Evolutionary conservation across 1,140 invertebrate genomes (phyloP).

Genomic region (Agrilus planipennis): DNA sequence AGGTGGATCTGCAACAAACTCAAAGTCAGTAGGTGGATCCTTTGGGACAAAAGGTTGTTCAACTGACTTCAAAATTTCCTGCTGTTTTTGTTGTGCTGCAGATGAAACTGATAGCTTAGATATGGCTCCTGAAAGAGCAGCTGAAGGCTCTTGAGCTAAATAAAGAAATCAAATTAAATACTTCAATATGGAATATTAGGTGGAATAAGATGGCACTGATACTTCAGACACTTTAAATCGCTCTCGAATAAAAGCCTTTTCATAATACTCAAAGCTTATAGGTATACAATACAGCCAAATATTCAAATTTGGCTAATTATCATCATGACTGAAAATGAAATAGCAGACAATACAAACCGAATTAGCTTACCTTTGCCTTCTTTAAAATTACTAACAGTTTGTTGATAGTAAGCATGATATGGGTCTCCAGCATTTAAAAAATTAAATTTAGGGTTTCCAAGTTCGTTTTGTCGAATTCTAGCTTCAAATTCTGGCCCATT

Average conservation of each 20-base stretch:
- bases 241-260: constrained; percentile 21
- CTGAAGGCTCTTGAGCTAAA: constrained; percentile 34
- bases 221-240: too few relatives aligned
- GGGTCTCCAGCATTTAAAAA: constrained; percentile 95
- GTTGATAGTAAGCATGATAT: constrained; percentile 97
- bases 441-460: constrained; percentile 96
- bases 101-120: constrained; percentile 47
- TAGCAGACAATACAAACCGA: background rate
- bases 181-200: too few relatives aligned
- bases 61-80: constrained; percentile 80
- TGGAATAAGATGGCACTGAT: too few relatives aligned
- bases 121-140: constrained; percentile 28
- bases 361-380: constrained; percentile 75
- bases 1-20: constrained; percentile 96
- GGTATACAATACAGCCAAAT: constrained; percentile 17
- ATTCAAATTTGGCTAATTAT: constrained; percentile 30
- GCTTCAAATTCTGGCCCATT: constrained; percentile 98
- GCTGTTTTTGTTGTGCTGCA: constrained; percentile 71
- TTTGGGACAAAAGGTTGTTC: constrained; percentile 84
- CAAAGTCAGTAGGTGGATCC: constrained; percentile 91
- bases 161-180: too few relatives aligned
- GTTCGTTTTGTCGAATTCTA: constrained; percentile 90
- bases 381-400: constrained; percentile 93
- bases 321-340: constrained; percentile 11
- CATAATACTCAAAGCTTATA: constrained; percentile 25